Conservation (phyloP, 2,113 vertebrate species). For the Orthonyx spaldingii region DNA sequence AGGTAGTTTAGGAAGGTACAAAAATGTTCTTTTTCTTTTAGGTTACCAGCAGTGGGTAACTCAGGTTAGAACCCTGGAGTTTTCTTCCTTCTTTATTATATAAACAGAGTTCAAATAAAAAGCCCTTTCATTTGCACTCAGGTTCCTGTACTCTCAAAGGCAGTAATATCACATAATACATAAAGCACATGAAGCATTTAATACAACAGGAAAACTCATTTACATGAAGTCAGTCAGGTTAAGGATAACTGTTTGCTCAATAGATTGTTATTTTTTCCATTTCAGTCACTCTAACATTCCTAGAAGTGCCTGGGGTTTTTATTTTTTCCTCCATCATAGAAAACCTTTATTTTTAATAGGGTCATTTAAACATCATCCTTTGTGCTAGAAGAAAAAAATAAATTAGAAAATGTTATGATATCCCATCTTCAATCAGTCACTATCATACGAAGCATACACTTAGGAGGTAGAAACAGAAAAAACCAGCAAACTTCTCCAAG, state of each 20-base stretch:
- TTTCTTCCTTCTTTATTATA: not conserved
- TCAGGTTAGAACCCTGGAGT: not conserved
- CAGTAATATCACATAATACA: not conserved
- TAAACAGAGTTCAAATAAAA: not conserved
- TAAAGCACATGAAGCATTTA: not conserved
- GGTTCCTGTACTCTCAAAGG: not conserved
- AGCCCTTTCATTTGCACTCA: not conserved
- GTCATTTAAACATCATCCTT: not conserved
- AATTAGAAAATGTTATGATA: not conserved
- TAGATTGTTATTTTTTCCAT: not conserved
- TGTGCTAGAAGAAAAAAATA: not conserved
- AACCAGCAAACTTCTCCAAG: fast-evolving
- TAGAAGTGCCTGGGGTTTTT: not conserved
- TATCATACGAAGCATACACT: not conserved
- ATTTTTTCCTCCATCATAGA: not conserved
- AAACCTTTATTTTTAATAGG: not conserved
- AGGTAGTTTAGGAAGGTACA: not conserved
- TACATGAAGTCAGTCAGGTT: not conserved
- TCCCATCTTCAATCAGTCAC: not conserved
- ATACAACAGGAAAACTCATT: not conserved
- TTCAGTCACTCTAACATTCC: not conserved
- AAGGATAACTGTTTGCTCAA: not conserved
- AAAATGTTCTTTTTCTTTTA: not conserved
- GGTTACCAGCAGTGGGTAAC: not conserved
- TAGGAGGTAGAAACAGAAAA: not conserved